Evolutionary conservation across 2,113 vertebrate genomes (phyloP).

Genomic region (Morone chrysops): DNA sequence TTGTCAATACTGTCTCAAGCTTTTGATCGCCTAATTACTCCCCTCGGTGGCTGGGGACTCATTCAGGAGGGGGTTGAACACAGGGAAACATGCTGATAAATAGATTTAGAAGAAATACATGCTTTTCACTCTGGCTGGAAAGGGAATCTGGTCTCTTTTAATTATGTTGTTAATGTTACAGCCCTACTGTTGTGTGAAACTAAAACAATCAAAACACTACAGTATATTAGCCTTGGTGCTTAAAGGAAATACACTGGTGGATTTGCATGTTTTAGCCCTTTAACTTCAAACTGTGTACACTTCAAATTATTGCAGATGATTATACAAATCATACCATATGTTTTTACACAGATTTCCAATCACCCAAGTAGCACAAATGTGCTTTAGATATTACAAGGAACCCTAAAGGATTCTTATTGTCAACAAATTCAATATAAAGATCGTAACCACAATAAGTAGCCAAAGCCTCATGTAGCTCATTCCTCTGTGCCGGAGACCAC

Average conservation of each 20-base stretch:
- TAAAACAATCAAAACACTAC: slow-evolving; percentile 4
- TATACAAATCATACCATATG: background rate
- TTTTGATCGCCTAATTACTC: slow-evolving; percentile 79
- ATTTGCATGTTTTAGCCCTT: slow-evolving; percentile 40
- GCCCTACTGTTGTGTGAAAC: slow-evolving; percentile 14
- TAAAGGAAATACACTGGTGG: slow-evolving; percentile 42
- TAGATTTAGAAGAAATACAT: slow-evolving; percentile 51
- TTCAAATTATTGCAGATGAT: background rate
- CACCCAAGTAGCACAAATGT: background rate
- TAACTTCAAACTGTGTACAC: slow-evolving; percentile 1
- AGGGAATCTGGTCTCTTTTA: slow-evolving; percentile 29
- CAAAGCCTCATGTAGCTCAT: slow-evolving; percentile 13
- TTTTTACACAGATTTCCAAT: background rate
- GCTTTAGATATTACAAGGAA: background rate
- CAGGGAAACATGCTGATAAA: slow-evolving; percentile 61
- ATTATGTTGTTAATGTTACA: slow-evolving; percentile 54
- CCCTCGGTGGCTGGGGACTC: slow-evolving; percentile 65
- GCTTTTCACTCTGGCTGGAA: slow-evolving; percentile 36
- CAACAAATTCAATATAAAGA: background rate
- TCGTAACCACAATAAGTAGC: background rate
- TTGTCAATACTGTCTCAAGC: slow-evolving; percentile 77
- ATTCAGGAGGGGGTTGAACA: slow-evolving; percentile 42
- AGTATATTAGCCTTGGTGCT: slow-evolving; percentile 5
- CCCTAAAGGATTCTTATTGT: background rate
- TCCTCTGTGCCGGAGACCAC: background rate